These are phyloP conservation scores for Catharus fuscescens DNA, from an alignment of 2,113 vertebrate genomes.

Conservation along the genomic window DNA sequence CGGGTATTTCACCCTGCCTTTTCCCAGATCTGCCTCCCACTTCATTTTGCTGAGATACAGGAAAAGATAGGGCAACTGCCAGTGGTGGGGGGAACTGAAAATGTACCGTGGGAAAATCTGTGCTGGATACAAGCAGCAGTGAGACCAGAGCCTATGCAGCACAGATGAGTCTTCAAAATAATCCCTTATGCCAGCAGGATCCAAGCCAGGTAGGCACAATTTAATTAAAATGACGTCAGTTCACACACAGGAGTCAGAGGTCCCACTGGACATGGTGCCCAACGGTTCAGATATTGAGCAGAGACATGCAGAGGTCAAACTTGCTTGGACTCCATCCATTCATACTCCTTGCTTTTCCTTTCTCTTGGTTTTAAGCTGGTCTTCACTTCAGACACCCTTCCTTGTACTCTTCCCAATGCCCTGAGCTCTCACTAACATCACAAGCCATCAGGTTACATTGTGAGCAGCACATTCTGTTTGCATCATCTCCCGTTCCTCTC, in stretches of 20 bases:
- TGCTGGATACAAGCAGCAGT: not conserved
- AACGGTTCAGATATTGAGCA: not conserved
- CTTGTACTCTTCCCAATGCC: not conserved
- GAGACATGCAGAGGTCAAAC: not conserved
- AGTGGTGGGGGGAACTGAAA: not conserved
- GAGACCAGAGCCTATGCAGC: not conserved
- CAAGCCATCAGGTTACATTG: not conserved
- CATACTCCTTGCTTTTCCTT: not conserved
- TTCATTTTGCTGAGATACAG: not conserved
- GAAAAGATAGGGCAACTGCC: not conserved
- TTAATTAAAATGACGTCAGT: conserved; percentile 41
- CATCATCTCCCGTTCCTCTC: not conserved
- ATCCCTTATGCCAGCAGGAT: not conserved
- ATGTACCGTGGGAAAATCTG: not conserved
- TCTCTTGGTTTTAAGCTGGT: not conserved
- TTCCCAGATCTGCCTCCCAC: not conserved
- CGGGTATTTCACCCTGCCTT: not conserved
- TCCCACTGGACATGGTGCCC: not conserved
- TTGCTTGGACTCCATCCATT: not conserved
- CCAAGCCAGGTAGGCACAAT: conserved; percentile 42
- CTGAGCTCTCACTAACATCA: not conserved
- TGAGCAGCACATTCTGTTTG: not conserved
- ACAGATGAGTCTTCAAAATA: conserved; percentile 29
- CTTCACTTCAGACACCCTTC: not conserved
- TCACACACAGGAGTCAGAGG: not conserved